These are phyloP conservation scores for Stegana nigrithorax DNA, from an alignment of 2,888 invertebrate species.

Conservation along the genomic window DNA sequence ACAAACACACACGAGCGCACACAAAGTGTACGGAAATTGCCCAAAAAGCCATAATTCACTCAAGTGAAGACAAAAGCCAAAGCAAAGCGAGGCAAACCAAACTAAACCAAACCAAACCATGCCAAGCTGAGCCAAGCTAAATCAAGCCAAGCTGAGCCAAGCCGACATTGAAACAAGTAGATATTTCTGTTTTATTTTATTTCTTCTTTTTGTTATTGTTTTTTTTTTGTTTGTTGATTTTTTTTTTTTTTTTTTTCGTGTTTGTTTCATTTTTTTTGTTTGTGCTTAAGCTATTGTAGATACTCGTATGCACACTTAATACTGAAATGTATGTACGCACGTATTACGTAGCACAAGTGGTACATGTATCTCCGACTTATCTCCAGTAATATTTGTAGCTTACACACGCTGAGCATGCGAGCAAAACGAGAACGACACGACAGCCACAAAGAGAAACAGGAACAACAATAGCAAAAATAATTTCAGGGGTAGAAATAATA, in stretches of 20 bases:
- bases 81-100: too few relatives aligned
- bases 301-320: not conserved
- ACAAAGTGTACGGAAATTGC: slow-evolving; percentile 57
- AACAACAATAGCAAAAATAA: not conserved
- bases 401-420: too few relatives aligned
- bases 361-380: slow-evolving; percentile 45
- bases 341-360: too few relatives aligned
- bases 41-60: slow-evolving; percentile 58
- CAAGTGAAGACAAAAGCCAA: slow-evolving; percentile 54
- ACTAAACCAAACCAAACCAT: too few relatives aligned
- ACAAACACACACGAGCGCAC: too few relatives aligned
- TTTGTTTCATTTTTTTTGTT: too few relatives aligned
- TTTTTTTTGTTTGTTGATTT: not conserved
- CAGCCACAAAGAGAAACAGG: slow-evolving; percentile 2
- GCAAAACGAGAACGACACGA: too few relatives aligned
- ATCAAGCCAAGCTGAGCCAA: too few relatives aligned
- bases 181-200: slow-evolving; percentile 4
- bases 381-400: slow-evolving; percentile 45
- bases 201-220: not conserved
- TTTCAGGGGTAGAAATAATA: slow-evolving; percentile 38
- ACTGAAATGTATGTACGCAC: slow-evolving; percentile 28
- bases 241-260: not conserved
- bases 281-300: slow-evolving; percentile 3
- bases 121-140: too few relatives aligned
- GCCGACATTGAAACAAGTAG: not conserved